Percentiles rank a stretch among this genome's conserved stretches.
Conservation (phyloP, 2,797 vertebrate species). For the Balearica regulorum region DNA sequence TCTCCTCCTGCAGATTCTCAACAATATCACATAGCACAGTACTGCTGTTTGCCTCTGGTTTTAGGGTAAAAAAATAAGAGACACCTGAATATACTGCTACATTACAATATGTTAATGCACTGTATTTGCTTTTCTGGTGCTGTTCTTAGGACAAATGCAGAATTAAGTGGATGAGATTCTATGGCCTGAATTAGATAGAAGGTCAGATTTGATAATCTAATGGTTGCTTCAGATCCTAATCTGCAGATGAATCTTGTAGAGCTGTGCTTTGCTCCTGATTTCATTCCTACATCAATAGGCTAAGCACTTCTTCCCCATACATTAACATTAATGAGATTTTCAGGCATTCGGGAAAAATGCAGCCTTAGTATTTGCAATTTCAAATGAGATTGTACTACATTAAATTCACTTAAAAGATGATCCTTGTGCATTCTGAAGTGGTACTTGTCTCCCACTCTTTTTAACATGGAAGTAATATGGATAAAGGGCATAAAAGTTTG, state of each 20-base stretch:
- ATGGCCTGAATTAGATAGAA: background rate
- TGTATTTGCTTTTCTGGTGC: background rate
- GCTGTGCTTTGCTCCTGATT: slow-evolving; percentile 8
- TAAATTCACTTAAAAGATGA: slow-evolving; percentile 5
- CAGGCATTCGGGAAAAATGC: background rate
- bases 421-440: background rate
- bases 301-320: background rate
- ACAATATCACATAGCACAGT: background rate
- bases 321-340: slow-evolving; percentile 46
- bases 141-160: background rate
- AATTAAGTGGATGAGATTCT: slow-evolving; percentile 11
- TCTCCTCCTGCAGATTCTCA: background rate
- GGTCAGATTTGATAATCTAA: slow-evolving; percentile 30
- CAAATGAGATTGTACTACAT: background rate
- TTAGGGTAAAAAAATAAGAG: background rate
- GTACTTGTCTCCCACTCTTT: background rate
- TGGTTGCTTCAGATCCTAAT: background rate
- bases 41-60: background rate
- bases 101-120: background rate
- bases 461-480: background rate
- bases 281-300: slow-evolving; percentile 15
- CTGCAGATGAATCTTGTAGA: slow-evolving; percentile 11
- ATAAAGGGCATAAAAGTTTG: background rate
- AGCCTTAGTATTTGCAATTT: background rate
- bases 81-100: background rate